phyloP scores from a whole-genome alignment of 2,113 vertebrate genomes.

The Scomber scombrus region DNA sequence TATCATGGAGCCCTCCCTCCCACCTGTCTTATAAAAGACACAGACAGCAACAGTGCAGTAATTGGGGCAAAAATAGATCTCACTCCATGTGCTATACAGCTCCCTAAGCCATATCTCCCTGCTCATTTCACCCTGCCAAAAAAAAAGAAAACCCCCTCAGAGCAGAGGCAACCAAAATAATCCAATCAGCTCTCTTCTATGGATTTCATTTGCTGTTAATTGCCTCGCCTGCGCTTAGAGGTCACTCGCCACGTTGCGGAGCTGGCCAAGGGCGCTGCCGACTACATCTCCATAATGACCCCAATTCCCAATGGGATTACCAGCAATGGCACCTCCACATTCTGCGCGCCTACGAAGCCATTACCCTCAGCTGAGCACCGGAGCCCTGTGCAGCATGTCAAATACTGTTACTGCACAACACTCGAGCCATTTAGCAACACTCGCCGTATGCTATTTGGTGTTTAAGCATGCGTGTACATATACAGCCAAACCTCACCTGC shows the following conservation, averaged over 20 bases:
- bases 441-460: conserved; percentile 22
- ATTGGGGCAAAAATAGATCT: conserved; percentile 61
- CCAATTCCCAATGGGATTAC: conserved; percentile 52
- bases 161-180: conserved; percentile 58
- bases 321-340: conserved; percentile 15
- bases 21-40: background rate
- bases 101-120: conserved; percentile 9
- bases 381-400: conserved; percentile 37
- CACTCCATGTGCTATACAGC: background rate
- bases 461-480: background rate
- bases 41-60: conserved; percentile 37
- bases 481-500: conserved; percentile 5
- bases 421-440: conserved; percentile 34
- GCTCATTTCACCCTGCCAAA: conserved; percentile 40
- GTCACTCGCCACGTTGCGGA: conserved; percentile 52
- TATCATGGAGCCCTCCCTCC: conserved; percentile 1
- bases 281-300: conserved; percentile 56
- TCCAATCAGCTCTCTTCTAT: conserved; percentile 59
- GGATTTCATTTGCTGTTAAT: conserved; percentile 70
- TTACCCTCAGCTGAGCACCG: conserved; percentile 44
- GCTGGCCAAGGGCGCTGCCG: conserved; percentile 36
- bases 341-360: conserved; percentile 40
- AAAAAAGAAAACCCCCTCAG: background rate
- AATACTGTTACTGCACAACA: conserved; percentile 15
- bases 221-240: conserved; percentile 51